Percentiles rank a stretch among this genome's conserved stretches.
phyloP scores from a whole-genome alignment of 2,888 invertebrate species.

The Sarcophaga rosellei region DNA sequence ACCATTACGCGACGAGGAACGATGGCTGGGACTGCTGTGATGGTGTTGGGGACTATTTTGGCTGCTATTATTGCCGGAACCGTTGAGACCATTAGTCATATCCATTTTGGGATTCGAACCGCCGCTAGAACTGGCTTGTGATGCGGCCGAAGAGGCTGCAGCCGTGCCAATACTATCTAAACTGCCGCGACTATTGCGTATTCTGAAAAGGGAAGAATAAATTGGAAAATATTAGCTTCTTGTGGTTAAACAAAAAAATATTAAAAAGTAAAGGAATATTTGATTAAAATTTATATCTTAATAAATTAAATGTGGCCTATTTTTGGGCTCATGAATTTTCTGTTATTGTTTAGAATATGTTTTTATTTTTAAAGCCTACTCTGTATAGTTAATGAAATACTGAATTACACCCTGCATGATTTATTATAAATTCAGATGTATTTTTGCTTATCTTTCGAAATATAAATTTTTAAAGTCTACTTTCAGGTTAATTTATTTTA shows the following conservation, averaged over 20 bases:
- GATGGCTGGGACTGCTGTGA: slow-evolving; percentile 64
- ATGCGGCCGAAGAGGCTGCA: slow-evolving; percentile 78
- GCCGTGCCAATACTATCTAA: slow-evolving; percentile 80
- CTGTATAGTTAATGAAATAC: not conserved
- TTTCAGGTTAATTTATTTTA: too few species aligned
- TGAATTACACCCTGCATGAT: not conserved
- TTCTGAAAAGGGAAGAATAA: slow-evolving; percentile 72
- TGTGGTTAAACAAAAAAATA: too few species aligned
- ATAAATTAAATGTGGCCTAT: too few species aligned
- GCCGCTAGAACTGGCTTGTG: slow-evolving; percentile 77
- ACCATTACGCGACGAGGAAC: slow-evolving; percentile 75
- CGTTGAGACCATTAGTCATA: slow-evolving; percentile 60
- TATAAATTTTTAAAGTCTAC: too few species aligned
- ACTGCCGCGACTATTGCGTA: slow-evolving; percentile 81
- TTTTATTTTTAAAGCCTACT: too few species aligned
- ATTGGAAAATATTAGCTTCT: too few species aligned
- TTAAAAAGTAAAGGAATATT: too few species aligned
- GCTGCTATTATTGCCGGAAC: slow-evolving; percentile 63
- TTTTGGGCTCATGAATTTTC: too few species aligned
- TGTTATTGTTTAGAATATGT: too few species aligned
- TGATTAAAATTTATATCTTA: too few species aligned
- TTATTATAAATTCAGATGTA: not conserved
- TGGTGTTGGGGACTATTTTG: slow-evolving; percentile 71
- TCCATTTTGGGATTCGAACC: slow-evolving; percentile 76
- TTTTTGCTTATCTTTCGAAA: too few species aligned